These are phyloP conservation scores for Diabrotica balteata DNA, from an alignment of 2,888 invertebrate species.

Conservation along the genomic window DNA sequence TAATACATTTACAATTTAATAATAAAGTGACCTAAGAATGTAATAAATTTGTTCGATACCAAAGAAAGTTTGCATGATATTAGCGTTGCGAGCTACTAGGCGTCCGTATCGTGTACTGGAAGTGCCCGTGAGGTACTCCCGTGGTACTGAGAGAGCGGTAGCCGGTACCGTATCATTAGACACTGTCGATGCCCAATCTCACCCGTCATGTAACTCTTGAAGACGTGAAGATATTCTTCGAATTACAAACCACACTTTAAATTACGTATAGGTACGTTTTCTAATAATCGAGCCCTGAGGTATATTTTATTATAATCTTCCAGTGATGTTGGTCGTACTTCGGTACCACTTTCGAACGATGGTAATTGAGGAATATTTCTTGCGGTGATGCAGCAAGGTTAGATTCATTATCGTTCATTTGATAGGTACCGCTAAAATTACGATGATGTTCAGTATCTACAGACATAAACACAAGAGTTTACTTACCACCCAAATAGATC, in stretches of 20 bases:
- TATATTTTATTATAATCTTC: constrained; percentile 32
- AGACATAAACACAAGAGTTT: neutral
- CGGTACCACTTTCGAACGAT: constrained; percentile 23
- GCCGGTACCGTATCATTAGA: constrained; percentile 46
- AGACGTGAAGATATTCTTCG: constrained; percentile 34
- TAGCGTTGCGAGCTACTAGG: constrained; percentile 32
- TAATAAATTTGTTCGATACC: neutral
- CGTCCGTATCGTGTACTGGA: constrained; percentile 25
- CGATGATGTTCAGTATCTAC: constrained; percentile 6
- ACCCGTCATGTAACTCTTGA: constrained; percentile 21
- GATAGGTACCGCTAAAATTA: constrained; percentile 23
- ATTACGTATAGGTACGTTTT: constrained; percentile 29
- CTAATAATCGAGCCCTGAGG: constrained; percentile 30
- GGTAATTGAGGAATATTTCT: constrained; percentile 28
- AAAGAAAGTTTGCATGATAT: neutral
- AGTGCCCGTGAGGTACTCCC: constrained; percentile 35
- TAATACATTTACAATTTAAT: too few species aligned
- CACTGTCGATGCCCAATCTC: constrained; percentile 24
- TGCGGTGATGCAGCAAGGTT: constrained; percentile 30
- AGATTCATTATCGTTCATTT: constrained; percentile 29
- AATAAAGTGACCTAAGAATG: too few species aligned
- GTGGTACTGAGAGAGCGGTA: constrained; percentile 41
- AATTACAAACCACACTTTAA: constrained; percentile 30
- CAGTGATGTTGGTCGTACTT: constrained; percentile 20
- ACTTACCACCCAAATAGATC: too few species aligned